Evolutionary conservation across 1,140 invertebrate species (phyloP).

Genomic region (Charaxes varanes): DNA sequence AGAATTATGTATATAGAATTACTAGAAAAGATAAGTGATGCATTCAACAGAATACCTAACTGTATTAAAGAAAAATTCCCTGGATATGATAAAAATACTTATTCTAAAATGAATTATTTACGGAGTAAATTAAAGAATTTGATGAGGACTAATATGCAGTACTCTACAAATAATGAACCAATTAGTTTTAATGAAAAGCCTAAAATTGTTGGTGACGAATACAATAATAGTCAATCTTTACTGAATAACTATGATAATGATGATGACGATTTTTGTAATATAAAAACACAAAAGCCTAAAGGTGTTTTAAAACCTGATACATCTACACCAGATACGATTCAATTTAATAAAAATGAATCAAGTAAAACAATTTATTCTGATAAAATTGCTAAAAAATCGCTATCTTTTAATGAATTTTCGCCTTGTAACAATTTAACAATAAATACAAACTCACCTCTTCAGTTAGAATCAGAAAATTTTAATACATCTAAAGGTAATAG

Average conservation of each 20-base stretch:
- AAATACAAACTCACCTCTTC: conserved; percentile 21
- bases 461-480: conserved; percentile 25
- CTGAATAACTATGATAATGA: conserved; percentile 24
- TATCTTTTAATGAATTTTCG: conserved; percentile 38
- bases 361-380: conserved; percentile 36
- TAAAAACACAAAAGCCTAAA: conserved; percentile 7
- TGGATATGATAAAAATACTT: conserved; percentile 52
- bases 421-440: conserved; percentile 25
- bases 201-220: conserved; percentile 3
- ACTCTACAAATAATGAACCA: conserved; percentile 16
- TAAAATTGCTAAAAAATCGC: conserved; percentile 32
- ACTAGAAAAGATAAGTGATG: conserved; percentile 59
- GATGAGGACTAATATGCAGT: no score
- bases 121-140: conserved; percentile 41
- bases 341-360: conserved; percentile 20
- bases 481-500: conserved; percentile 23
- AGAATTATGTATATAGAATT: conserved; percentile 61
- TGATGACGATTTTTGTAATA: conserved; percentile 34
- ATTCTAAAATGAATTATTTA: conserved; percentile 51
- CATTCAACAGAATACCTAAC: conserved; percentile 64
- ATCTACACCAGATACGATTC: conserved; percentile 33
- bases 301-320: conserved; percentile 25
- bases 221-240: conserved; percentile 24
- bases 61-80: conserved; percentile 57
- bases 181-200: conserved; percentile 1